Evolutionary conservation across 2,888 invertebrate genomes (phyloP).

Genomic region (Siphonodentalium dalli): DNA sequence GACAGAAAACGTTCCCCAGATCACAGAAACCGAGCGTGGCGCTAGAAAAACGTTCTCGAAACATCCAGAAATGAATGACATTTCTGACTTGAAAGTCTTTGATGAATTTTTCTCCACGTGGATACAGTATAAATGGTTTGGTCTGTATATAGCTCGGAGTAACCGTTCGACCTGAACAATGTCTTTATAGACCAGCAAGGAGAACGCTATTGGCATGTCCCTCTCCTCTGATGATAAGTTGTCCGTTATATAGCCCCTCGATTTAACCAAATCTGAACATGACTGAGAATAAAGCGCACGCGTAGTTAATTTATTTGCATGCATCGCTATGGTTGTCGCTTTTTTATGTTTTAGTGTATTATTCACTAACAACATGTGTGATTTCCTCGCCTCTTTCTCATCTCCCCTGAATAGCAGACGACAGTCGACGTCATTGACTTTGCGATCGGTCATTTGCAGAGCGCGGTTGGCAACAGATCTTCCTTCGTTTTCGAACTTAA

Average conservation of each 20-base stretch:
- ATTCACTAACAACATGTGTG: too few relatives aligned
- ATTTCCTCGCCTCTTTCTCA: too few relatives aligned
- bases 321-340: too few relatives aligned
- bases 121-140: constrained; percentile 55
- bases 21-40: constrained; percentile 29
- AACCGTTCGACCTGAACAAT: constrained; percentile 47
- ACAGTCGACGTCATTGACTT: too few relatives aligned
- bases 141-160: constrained; percentile 49
- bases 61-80: constrained; percentile 35
- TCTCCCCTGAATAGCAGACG: too few relatives aligned
- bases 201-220: constrained; percentile 43
- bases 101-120: constrained; percentile 48
- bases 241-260: constrained; percentile 21
- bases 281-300: too few relatives aligned
- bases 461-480: too few relatives aligned
- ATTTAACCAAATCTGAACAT: too few relatives aligned
- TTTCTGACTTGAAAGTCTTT: constrained; percentile 27
- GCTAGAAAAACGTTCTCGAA: constrained; percentile 51
- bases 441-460: too few relatives aligned
- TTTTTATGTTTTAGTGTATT: too few relatives aligned
- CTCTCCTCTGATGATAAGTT: constrained; percentile 33
- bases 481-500: too few relatives aligned
- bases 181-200: constrained; percentile 43
- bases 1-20: constrained; percentile 47
- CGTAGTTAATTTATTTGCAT: too few relatives aligned